phyloP scores from a whole-genome alignment of 2,797 vertebrate genomes.

The Syngnathus acus region DNA sequence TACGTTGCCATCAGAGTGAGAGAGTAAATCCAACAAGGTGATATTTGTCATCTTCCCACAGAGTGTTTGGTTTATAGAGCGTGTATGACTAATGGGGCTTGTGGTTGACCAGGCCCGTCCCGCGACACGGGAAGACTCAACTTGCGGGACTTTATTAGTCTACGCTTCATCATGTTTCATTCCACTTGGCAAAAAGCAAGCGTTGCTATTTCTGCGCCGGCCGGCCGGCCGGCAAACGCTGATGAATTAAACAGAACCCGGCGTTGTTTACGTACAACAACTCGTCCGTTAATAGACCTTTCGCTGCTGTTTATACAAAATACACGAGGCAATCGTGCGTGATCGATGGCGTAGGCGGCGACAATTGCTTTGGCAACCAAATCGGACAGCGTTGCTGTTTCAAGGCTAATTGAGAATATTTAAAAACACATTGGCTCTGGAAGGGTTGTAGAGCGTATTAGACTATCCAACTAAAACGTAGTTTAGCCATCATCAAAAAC shows the following conservation, averaged over 20 bases:
- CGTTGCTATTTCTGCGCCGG: not conserved
- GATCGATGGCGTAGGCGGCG: not conserved
- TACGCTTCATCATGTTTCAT: conserved; percentile 47
- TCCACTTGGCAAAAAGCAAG: conserved; percentile 1
- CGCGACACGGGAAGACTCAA: conserved; percentile 46
- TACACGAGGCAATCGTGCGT: not conserved
- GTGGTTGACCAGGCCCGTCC: conserved; percentile 44
- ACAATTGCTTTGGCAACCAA: not conserved
- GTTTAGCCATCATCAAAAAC: not conserved
- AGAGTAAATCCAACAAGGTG: not conserved
- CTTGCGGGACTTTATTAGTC: conserved; percentile 45
- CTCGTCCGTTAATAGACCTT: not conserved
- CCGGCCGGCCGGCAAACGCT: conserved; percentile 10
- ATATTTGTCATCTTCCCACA: conserved; percentile 33
- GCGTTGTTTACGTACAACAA: not conserved
- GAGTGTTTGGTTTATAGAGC: conserved; percentile 48
- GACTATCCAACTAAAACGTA: not conserved
- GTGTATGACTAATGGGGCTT: conserved; percentile 43
- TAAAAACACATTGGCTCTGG: not conserved
- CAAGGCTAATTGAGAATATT: not conserved
- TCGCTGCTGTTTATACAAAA: not conserved
- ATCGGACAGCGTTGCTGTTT: not conserved
- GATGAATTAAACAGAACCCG: conserved; percentile 35
- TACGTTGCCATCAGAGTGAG: conserved; percentile 27
- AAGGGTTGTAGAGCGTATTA: not conserved